Percentiles rank a stretch among this genome's conserved stretches.
Conservation (phyloP, 2,113 vertebrate genomes). For the Corythornis vintsioides region DNA sequence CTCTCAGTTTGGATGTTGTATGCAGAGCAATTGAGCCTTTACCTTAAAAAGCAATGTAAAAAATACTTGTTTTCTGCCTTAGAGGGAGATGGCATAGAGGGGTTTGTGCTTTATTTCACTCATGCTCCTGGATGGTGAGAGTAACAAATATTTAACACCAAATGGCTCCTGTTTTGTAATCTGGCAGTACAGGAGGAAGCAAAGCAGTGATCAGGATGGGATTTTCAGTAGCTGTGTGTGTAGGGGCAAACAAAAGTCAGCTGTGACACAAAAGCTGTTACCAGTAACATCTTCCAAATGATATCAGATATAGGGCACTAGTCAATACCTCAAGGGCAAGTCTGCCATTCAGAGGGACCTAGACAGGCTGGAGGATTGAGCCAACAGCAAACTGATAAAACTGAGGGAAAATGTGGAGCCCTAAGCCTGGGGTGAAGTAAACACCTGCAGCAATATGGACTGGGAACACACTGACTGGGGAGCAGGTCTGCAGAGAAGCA, state of each 20-base stretch:
- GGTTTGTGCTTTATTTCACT: conserved; percentile 20
- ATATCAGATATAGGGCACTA: not conserved
- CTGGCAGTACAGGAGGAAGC: not conserved
- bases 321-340: not conserved
- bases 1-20: not conserved
- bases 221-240: not conserved
- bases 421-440: not conserved
- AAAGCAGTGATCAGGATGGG: not conserved
- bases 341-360: not conserved
- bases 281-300: not conserved
- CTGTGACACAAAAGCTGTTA: not conserved
- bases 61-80: not conserved
- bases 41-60: not conserved
- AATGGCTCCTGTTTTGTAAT: not conserved
- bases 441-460: not conserved
- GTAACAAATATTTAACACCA: not conserved
- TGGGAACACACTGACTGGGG: not conserved
- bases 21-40: not conserved
- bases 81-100: not conserved
- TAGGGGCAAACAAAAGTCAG: not conserved
- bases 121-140: not conserved
- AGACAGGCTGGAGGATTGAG: not conserved
- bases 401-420: not conserved
- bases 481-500: not conserved
- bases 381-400: not conserved